These are phyloP conservation scores for Telenomus remus DNA, from an alignment of 1,140 invertebrate genomes.

Conservation along the genomic window DNA sequence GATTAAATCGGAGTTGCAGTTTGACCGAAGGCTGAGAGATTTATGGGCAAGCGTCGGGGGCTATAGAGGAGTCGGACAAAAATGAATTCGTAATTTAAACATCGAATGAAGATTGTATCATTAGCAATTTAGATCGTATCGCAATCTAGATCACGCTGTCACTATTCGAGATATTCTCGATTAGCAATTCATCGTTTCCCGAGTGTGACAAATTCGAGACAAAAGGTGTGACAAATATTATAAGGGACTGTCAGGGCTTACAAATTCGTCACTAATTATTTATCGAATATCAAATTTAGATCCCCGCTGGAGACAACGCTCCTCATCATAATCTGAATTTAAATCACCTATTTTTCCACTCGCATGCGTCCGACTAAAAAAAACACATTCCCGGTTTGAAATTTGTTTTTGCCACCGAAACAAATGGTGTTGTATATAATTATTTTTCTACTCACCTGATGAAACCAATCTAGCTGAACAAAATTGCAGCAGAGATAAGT, in stretches of 20 bases:
- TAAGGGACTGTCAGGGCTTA: slow-evolving; percentile 26
- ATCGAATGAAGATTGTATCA: slow-evolving; percentile 54
- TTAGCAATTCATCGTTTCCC: slow-evolving; percentile 48
- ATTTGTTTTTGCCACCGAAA: too few relatives aligned
- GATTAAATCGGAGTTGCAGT: slow-evolving; percentile 37
- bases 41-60: slow-evolving; percentile 32
- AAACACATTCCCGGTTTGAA: too few relatives aligned
- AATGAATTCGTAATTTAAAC: slow-evolving; percentile 47
- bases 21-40: slow-evolving; percentile 40
- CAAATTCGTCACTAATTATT: slow-evolving; percentile 48
- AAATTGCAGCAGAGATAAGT: too few relatives aligned
- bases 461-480: too few relatives aligned
- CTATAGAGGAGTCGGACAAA: slow-evolving; percentile 29
- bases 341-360: background rate
- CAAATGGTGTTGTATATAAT: too few relatives aligned
- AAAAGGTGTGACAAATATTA: slow-evolving; percentile 53
- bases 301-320: slow-evolving; percentile 24
- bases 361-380: background rate
- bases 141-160: slow-evolving; percentile 39
- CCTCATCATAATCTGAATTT: slow-evolving; percentile 2
- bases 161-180: slow-evolving; percentile 43
- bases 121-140: slow-evolving; percentile 54
- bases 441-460: too few relatives aligned
- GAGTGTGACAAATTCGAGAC: slow-evolving; percentile 39
- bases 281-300: slow-evolving; percentile 45